These are phyloP conservation scores for Prunella fulvescens DNA, from an alignment of 2,113 vertebrate genomes.

Conservation along the genomic window DNA sequence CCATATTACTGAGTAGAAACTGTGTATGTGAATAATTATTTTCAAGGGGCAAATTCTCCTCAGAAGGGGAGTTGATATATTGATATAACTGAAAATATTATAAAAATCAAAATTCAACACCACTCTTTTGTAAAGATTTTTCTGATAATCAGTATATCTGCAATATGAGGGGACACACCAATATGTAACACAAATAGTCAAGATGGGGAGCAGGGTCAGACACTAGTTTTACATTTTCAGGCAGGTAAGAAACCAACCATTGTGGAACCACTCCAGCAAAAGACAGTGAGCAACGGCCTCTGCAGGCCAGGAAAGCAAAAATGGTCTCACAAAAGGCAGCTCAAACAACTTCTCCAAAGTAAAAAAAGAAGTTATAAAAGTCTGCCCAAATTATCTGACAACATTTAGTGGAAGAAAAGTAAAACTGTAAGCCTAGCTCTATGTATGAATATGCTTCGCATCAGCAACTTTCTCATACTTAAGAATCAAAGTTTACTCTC, in stretches of 20 bases:
- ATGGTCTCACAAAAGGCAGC: neutral
- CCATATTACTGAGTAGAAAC: neutral
- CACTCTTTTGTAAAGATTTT: neutral
- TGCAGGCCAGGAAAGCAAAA: conserved; percentile 46
- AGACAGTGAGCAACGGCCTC: conserved; percentile 61
- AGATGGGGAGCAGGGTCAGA: neutral
- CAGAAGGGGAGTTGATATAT: neutral
- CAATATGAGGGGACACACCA: neutral
- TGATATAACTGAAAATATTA: neutral
- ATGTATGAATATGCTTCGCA: neutral
- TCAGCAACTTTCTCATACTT: neutral
- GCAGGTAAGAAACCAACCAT: neutral
- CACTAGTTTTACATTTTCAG: neutral
- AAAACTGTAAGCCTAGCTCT: neutral
- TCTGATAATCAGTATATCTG: neutral
- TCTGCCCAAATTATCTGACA: neutral
- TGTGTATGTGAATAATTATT: neutral
- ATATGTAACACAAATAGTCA: neutral
- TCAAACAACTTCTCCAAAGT: neutral
- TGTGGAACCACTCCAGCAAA: neutral
- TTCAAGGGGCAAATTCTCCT: neutral
- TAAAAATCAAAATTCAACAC: neutral
- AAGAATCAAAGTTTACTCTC: neutral
- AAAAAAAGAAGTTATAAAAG: neutral
- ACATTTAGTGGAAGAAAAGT: neutral